These are phyloP conservation scores for Barbus barbus DNA, from an alignment of 2,113 vertebrate genomes.

Conservation along the genomic window DNA sequence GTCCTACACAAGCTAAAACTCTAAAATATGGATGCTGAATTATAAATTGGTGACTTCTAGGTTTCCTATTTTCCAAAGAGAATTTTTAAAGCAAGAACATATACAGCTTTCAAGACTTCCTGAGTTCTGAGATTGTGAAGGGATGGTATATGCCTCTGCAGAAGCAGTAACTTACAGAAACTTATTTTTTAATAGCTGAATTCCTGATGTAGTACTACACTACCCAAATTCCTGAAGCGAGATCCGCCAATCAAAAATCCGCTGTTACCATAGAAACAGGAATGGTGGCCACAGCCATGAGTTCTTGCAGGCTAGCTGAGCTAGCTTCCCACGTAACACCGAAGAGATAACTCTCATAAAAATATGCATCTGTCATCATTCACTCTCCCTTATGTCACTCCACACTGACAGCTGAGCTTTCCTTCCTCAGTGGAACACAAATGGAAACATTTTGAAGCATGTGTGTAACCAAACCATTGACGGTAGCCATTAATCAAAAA, in stretches of 20 bases:
- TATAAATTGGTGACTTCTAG: neutral
- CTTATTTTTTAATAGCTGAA: neutral
- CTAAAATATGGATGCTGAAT: neutral
- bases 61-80: neutral
- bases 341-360: neutral
- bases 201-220: neutral
- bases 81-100: neutral
- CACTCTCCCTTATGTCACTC: neutral
- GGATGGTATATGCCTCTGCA: neutral
- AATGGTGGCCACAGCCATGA: neutral
- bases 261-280: slow-evolving; percentile 1
- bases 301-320: neutral
- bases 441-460: neutral
- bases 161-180: neutral
- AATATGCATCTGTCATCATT: neutral
- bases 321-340: neutral
- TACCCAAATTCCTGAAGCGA: slow-evolving; percentile 1
- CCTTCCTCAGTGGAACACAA: neutral
- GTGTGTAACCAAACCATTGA: too few species aligned
- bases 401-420: slow-evolving; percentile 7
- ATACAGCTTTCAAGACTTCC: neutral
- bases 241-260: slow-evolving; percentile 8
- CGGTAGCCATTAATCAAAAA: too few species aligned
- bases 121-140: neutral
- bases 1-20: neutral